Conservation (phyloP, 2,888 invertebrate genomes). For the Agelastica alni region DNA sequence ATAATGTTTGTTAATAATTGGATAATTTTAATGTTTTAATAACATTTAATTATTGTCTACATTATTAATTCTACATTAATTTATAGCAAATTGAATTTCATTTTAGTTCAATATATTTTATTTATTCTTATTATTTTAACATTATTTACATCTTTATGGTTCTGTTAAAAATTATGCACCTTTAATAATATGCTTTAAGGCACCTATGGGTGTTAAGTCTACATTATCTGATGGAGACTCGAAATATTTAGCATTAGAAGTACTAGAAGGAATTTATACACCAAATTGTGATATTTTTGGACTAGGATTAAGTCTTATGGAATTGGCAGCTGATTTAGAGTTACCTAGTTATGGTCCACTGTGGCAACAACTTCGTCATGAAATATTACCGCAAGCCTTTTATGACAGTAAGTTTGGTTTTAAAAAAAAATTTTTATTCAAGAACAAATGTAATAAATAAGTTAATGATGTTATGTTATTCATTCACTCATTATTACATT, state of each 20-base stretch:
- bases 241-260: constrained; percentile 75
- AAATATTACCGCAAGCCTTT: constrained; percentile 36
- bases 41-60: too few relatives aligned
- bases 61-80: too few relatives aligned
- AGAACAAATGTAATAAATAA: not conserved
- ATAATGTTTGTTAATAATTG: too few relatives aligned
- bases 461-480: too few relatives aligned
- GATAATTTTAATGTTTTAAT: too few relatives aligned
- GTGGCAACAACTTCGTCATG: constrained; percentile 62
- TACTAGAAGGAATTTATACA: constrained; percentile 65
- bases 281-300: constrained; percentile 77
- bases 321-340: constrained; percentile 71
- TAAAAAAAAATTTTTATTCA: not conserved
- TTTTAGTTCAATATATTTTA: too few relatives aligned
- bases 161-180: too few relatives aligned
- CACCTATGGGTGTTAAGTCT: constrained; percentile 34
- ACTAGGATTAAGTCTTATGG: constrained; percentile 73
- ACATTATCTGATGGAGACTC: constrained; percentile 72
- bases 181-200: too few relatives aligned
- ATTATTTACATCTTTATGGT: too few relatives aligned
- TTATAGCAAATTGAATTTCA: too few relatives aligned
- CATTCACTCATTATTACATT: too few relatives aligned
- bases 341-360: constrained; percentile 69
- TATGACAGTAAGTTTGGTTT: constrained; percentile 36
- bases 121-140: too few relatives aligned